These are phyloP conservation scores for Octopus bimaculoides DNA, from an alignment of 1,140 invertebrate species.

Conservation along the genomic window DNA sequence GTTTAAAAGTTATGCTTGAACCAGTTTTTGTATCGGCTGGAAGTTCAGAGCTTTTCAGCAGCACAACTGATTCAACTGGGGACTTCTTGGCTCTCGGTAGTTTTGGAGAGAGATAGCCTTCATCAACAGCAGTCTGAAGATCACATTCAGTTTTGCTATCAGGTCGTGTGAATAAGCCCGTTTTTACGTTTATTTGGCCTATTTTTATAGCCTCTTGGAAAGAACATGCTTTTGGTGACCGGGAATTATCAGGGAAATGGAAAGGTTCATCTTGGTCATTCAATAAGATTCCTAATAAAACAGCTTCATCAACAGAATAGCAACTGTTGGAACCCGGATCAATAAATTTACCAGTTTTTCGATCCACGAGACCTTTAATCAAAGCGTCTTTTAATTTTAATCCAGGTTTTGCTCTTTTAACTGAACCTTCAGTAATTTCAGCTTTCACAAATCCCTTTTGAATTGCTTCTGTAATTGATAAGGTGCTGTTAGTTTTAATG, in stretches of 20 bases:
- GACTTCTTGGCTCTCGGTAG: constrained; percentile 23
- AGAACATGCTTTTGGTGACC: constrained; percentile 33
- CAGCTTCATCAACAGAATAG: constrained; percentile 71
- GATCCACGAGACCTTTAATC: constrained; percentile 74
- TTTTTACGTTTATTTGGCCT: constrained; percentile 42
- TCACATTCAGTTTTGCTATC: constrained; percentile 73
- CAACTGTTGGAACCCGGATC: constrained; percentile 73
- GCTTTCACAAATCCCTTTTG: constrained; percentile 75
- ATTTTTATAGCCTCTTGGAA: constrained; percentile 44
- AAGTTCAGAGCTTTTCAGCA: constrained; percentile 37
- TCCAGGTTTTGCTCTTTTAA: constrained; percentile 17
- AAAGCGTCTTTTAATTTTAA: constrained; percentile 76
- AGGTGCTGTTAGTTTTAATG: constrained; percentile 73
- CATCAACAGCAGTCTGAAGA: constrained; percentile 68
- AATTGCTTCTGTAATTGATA: constrained; percentile 76
- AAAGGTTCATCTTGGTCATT: constrained; percentile 66
- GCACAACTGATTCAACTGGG: constrained; percentile 35
- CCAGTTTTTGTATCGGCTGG: constrained; percentile 17
- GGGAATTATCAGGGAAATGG: constrained; percentile 35
- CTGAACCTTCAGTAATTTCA: constrained; percentile 62
- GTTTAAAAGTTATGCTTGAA: constrained; percentile 48
- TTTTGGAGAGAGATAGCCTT: constrained; percentile 43
- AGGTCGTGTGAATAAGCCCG: constrained; percentile 68
- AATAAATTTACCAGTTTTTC: constrained; percentile 71
- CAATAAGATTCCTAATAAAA: constrained; percentile 74